Evolutionary conservation across 2,888 invertebrate genomes (phyloP).

Genomic region (Amiota mariae): DNA sequence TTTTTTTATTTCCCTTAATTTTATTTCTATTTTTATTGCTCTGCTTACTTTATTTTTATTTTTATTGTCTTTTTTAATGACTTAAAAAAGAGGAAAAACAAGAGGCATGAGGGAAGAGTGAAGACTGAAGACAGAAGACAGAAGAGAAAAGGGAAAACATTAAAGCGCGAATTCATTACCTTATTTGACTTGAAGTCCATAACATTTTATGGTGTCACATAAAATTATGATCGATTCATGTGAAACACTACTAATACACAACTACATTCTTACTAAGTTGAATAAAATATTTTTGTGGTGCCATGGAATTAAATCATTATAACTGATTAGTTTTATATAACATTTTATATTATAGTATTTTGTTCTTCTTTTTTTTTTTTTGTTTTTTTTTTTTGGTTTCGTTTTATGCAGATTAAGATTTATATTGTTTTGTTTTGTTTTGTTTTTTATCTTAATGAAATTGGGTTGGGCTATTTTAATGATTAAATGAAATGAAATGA

Average conservation of each 20-base stretch:
- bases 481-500: too few relatives aligned
- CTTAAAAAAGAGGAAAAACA: conserved; percentile 45
- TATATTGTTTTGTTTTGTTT: conserved; percentile 29
- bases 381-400: conserved; percentile 33
- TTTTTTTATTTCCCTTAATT: conserved; percentile 22
- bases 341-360: too few relatives aligned
- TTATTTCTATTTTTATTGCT: conserved; percentile 16
- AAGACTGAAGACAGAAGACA: too few relatives aligned
- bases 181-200: neutral
- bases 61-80: conserved; percentile 56
- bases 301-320: conserved; percentile 58
- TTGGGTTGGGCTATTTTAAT: neutral
- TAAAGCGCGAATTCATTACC: conserved; percentile 47
- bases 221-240: conserved; percentile 62
- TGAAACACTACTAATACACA: conserved; percentile 8
- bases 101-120: too few relatives aligned
- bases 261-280: conserved; percentile 37
- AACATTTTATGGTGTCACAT: conserved; percentile 35
- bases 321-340: neutral
- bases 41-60: conserved; percentile 30
- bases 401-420: conserved; percentile 45
- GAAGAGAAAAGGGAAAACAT: conserved; percentile 31
- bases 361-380: neutral
- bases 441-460: conserved; percentile 11
- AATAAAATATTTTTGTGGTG: neutral